Evolutionary conservation across 2,113 vertebrate genomes (phyloP), one percentile per base, ranked within the genome.

Genomic region (Lasiurus borealis): DNA sequence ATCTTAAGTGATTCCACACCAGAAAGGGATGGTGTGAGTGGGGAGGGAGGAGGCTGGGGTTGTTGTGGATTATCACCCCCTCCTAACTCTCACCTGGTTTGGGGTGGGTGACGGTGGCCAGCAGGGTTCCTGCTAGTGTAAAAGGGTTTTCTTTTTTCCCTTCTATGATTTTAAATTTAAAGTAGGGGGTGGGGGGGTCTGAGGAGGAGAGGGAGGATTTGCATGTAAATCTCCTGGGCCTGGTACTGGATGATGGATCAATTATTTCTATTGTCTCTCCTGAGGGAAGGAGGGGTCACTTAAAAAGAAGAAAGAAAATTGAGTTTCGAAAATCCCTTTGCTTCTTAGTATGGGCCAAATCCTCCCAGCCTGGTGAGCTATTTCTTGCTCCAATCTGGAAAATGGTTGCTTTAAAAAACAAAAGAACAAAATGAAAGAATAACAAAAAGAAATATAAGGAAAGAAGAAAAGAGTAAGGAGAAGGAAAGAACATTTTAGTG

Each of bases 241-340:
- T 72, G 40, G 62, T 86, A 82, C 54, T 94, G 94, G 92, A 64
- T 97, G 94, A 96, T 94, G 97, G 85, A 85, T 92, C 94, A 96
- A 93, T 97, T 96, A 97, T 96, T 96, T 96, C 95, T 82, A 64
- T 94, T 85, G 95, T 93, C 90, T 97, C 85, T 90, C 73, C 25
- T 0, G 13, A 88, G 84, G 27, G 48, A 57, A 50, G n/a, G 14
- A 40, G 52, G 15, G 7, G n/a, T 23, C 5, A 71, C 27, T 69
- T 87, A 77, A 91, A 91, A 85, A 92, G 64, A 96, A 88, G 80
- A 97, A 95, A 87, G 92, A 95, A 88, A 93, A 62, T 66, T 85
- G 69, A 86, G 85, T 88, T 90, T 71, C 80, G 82, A 89, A 89
- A 94, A 71, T 31, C 14, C 57, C 23, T 94, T 94, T 93, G 62